Conservation (phyloP, 2,113 vertebrate genomes). For the Alces alces region DNA sequence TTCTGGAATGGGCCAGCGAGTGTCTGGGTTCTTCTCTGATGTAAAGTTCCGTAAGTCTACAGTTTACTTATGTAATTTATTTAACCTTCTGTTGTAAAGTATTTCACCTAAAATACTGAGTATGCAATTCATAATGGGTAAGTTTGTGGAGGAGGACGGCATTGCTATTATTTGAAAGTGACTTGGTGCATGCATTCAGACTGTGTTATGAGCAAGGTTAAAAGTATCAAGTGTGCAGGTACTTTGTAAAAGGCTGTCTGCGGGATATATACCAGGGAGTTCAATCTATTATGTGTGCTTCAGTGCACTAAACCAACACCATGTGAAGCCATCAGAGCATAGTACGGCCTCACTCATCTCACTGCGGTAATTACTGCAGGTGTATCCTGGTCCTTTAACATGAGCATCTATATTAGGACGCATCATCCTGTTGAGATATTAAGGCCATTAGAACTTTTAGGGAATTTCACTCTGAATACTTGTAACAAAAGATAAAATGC, state of each 20-base stretch:
- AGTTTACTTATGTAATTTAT: neutral
- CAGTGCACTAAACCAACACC: slow-evolving; percentile 5
- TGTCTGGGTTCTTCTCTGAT: neutral
- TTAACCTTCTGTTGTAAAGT: neutral
- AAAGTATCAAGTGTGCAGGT: neutral
- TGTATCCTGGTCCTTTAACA: neutral
- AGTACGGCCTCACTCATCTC: neutral
- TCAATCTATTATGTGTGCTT: slow-evolving; percentile 49
- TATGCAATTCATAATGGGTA: neutral
- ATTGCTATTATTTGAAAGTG: neutral
- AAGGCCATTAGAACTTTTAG: neutral
- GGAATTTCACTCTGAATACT: neutral
- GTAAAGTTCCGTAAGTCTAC: neutral
- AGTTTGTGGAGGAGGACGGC: neutral
- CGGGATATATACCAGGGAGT: slow-evolving; percentile 46
- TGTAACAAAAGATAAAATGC: neutral
- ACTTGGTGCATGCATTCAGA: neutral
- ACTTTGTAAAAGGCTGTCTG: slow-evolving; percentile 49
- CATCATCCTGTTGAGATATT: neutral
- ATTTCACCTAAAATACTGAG: neutral
- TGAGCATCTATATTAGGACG: neutral
- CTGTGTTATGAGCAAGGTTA: slow-evolving; percentile 52
- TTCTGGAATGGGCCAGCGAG: neutral
- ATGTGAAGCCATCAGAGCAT: slow-evolving; percentile 2
- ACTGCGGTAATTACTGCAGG: slow-evolving; percentile 37